Evolutionary conservation across 2,888 invertebrate genomes (phyloP), one percentile per base, ranked within the genome.

Genomic region (Rhaphigaster nebulosa): DNA sequence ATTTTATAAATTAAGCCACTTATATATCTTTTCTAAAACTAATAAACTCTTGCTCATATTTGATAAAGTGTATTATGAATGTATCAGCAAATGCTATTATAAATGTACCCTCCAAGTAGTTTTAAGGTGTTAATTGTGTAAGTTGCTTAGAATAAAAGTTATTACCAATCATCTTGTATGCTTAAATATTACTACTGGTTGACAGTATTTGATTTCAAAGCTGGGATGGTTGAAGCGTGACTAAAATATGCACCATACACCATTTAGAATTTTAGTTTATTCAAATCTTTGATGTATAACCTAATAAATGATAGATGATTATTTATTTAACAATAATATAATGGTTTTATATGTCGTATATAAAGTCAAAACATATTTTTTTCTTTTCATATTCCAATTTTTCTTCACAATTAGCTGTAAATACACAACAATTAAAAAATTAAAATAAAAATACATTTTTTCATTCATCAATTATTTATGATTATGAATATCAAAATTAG

Each of bases 51-150:
- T 84, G 84, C 84, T 84, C 84, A 84, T 84, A 84, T 45, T 84
- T 45, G 45, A 50, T 84, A 84, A 84, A 50, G 45, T 45, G 3
- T 84, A 84, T 45, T 50, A 3, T 50, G 23, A 84, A 80, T 38
- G 26, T 80, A 26, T 80, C 41, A 84, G n/a, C n/a, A 45, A 84
- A 84, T 50, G 84, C 84, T 84, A 84, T 84, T 41, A 26, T 80
- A 26, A n/a, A 45, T 45, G 84, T 84, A 84, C 84, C 84, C 84
- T 84, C 84, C 84, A 84, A n/a, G 41, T 84, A 84, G 45, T 84
- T 41, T 45, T 84, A 84, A 45, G 84, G n/a, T 84, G 41, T 80
- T 80, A 26, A 84, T 26, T 45, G 34, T 76, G 38, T 76, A 76
- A 76, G 70, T 76, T 76, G 23, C 38, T 38, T 76, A 38, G 38